phyloP scores from a whole-genome alignment of 2,113 vertebrate species.

The Paramormyrops kingsleyae region DNA sequence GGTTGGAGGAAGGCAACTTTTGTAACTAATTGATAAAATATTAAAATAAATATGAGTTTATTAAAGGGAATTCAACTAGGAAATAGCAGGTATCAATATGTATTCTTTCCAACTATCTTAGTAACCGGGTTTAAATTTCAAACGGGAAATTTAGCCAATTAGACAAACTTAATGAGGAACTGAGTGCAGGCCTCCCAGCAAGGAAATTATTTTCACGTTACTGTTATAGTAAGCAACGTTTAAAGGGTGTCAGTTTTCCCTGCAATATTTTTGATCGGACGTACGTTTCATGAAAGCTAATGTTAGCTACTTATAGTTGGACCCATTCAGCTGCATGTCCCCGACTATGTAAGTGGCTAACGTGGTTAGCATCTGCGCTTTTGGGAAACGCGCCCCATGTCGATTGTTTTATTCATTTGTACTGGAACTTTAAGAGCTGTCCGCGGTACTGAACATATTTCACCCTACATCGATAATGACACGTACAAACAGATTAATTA shows the following conservation, averaged over 20 bases:
- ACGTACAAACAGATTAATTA: not conserved
- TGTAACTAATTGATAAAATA: not conserved
- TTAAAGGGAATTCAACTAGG: not conserved
- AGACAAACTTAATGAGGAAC: not conserved
- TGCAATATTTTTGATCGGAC: not conserved
- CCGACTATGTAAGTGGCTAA: not conserved
- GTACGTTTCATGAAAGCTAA: not conserved
- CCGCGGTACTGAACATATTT: slow-evolving; percentile 57
- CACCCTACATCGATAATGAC: not conserved
- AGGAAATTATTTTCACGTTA: not conserved
- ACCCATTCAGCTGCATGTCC: not conserved
- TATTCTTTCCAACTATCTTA: not conserved
- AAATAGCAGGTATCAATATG: not conserved
- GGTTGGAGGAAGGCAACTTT: not conserved
- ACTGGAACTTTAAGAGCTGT: slow-evolving; percentile 43
- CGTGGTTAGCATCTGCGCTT: not conserved
- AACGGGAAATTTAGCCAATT: not conserved
- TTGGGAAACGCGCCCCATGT: not conserved
- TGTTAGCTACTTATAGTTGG: not conserved
- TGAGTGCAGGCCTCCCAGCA: not conserved
- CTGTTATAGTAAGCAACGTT: not conserved
- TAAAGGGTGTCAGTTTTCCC: not conserved
- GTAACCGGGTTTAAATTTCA: not conserved
- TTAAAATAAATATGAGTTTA: not conserved
- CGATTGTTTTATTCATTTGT: not conserved